Evolutionary conservation across 2,797 vertebrate species (phyloP).

Genomic region (Microctenopoma stevenorrisi): DNA sequence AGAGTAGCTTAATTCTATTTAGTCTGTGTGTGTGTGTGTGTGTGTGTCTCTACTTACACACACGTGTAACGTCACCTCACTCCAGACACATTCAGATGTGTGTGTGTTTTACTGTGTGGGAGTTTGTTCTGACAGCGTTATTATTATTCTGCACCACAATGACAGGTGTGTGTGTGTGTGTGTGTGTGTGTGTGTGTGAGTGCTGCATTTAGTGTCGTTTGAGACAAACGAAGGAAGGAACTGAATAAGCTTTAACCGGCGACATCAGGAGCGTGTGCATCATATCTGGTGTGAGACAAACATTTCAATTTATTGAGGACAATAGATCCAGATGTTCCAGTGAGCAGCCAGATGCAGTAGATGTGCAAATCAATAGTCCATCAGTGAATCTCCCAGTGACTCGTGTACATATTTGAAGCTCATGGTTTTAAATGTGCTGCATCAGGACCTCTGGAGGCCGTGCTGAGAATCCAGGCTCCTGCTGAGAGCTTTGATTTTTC

Average conservation of each 20-base stretch:
- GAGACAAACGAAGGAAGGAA: too few relatives aligned
- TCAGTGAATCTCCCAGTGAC: not conserved
- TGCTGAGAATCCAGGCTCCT: too few relatives aligned
- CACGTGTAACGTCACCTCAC: not conserved
- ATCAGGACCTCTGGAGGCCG: too few relatives aligned
- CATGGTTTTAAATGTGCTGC: not conserved
- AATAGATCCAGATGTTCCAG: too few relatives aligned
- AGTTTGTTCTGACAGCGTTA: too few relatives aligned
- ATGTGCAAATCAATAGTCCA: not conserved
- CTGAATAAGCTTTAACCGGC: too few relatives aligned
- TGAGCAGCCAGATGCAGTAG: not conserved
- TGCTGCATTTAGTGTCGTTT: too few relatives aligned
- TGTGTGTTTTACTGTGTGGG: not conserved
- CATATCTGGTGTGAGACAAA: too few relatives aligned
- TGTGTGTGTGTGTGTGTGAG: not conserved
- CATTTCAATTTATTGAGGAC: too few relatives aligned
- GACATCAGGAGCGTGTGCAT: too few relatives aligned
- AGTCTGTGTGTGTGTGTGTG: conserved; percentile 11
- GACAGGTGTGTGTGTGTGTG: not conserved
- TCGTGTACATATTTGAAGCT: not conserved
- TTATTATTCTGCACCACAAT: not conserved
- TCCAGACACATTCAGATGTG: not conserved
- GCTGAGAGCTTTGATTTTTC: too few relatives aligned
- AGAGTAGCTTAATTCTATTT: conserved; percentile 46
- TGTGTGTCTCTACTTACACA: not conserved